Evolutionary conservation across 2,888 invertebrate species (phyloP).

Genomic region (Tetropium fuscum): DNA sequence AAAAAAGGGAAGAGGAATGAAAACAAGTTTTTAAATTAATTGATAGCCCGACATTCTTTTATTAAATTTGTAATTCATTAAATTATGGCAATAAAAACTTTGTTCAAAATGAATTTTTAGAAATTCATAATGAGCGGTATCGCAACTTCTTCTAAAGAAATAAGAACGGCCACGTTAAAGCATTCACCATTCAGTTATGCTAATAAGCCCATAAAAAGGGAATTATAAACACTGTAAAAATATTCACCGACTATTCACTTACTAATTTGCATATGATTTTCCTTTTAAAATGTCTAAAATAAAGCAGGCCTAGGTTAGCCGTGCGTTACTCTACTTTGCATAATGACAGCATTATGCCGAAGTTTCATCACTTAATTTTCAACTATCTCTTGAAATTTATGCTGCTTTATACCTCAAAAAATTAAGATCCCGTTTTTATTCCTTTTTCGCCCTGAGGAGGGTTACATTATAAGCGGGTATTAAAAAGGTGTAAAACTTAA

Average conservation of each 20-base stretch:
- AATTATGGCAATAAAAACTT: conserved; percentile 53
- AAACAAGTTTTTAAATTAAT: conserved; percentile 43
- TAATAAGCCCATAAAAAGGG: conserved; percentile 64
- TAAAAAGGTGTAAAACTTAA: conserved; percentile 57
- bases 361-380: conserved; percentile 48
- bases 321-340: conserved; percentile 60
- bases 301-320: conserved; percentile 60
- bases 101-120: conserved; percentile 51
- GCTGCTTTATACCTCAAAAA: conserved; percentile 37
- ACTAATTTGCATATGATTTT: conserved; percentile 66
- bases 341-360: conserved; percentile 56
- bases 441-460: conserved; percentile 45
- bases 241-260: conserved; percentile 65
- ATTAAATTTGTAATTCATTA: conserved; percentile 55
- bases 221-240: conserved; percentile 67
- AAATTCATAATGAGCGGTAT: conserved; percentile 55
- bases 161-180: conserved; percentile 54
- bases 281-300: conserved; percentile 57
- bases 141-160: conserved; percentile 42
- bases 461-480: conserved; percentile 50
- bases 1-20: conserved; percentile 37
- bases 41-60: conserved; percentile 44
- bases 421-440: conserved; percentile 45
- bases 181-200: conserved; percentile 62
- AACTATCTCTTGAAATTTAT: conserved; percentile 45